Evolutionary conservation across 2,113 vertebrate genomes (phyloP).

Genomic region (Ranitomeya imitator): DNA sequence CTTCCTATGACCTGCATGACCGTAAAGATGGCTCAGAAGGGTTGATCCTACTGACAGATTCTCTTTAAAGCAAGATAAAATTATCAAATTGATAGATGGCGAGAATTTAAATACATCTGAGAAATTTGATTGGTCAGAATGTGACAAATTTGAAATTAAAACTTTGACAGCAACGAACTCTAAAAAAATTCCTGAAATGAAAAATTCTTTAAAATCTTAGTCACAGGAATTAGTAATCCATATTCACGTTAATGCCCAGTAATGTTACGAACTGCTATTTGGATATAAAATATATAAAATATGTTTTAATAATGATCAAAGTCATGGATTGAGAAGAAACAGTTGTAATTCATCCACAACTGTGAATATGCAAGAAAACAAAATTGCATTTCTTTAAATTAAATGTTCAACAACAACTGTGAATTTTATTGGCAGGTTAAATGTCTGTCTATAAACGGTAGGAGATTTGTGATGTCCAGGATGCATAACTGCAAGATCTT

Average conservation of each 20-base stretch:
- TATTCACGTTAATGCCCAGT: neutral
- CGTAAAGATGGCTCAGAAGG: too few relatives aligned
- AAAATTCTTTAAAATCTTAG: neutral
- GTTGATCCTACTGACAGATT: too few relatives aligned
- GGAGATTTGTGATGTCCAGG: neutral
- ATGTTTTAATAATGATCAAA: conserved; percentile 13
- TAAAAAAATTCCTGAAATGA: neutral
- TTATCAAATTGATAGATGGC: neutral
- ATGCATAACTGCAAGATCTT: neutral
- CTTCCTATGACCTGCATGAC: too few relatives aligned
- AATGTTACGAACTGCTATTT: neutral
- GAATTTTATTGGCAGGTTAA: conserved; percentile 35
- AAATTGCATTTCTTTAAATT: too few relatives aligned
- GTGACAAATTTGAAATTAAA: neutral
- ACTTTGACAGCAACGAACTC: neutral
- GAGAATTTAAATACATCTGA: neutral
- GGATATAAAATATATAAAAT: neutral
- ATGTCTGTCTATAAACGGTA: conserved; percentile 20
- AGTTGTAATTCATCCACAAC: neutral
- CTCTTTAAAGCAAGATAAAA: neutral
- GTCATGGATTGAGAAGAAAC: neutral
- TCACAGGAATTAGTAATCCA: neutral
- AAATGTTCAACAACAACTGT: neutral
- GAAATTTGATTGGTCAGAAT: neutral
- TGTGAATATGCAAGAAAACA: too few relatives aligned